Conservation (phyloP, 2,888 invertebrate species). For the Mimumesa dahlbomi region DNA sequence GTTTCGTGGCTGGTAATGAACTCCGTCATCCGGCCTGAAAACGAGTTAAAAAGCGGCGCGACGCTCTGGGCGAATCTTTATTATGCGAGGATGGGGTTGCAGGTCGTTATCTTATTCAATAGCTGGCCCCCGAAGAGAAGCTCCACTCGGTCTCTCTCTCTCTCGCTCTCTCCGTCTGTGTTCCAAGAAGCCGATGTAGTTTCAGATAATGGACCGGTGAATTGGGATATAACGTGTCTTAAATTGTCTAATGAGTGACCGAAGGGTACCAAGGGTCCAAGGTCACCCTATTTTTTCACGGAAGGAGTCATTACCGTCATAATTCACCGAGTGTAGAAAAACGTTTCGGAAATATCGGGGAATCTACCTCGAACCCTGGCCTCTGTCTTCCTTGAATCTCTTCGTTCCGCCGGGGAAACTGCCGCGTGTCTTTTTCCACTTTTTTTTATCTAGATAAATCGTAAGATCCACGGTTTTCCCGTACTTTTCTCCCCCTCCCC, state of each 20-base stretch:
- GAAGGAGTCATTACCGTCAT: constrained; percentile 51
- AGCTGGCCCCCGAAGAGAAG: constrained; percentile 58
- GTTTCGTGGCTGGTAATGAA: constrained; percentile 45
- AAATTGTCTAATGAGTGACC: constrained; percentile 79
- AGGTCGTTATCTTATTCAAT: constrained; percentile 72
- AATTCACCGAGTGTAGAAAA: constrained; percentile 28
- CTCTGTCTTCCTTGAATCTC: not conserved
- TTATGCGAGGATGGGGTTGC: constrained; percentile 69
- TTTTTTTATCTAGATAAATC: not conserved
- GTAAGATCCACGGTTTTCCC: not conserved
- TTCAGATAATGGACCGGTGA: constrained; percentile 73
- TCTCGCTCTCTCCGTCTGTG: too few species aligned
- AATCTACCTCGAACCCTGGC: not conserved
- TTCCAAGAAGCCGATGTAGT: constrained; percentile 75
- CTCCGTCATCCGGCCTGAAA: constrained; percentile 48
- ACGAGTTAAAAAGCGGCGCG: constrained; percentile 56
- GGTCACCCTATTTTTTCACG: constrained; percentile 68
- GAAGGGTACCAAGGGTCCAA: constrained; percentile 69
- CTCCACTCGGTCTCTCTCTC: too few species aligned
- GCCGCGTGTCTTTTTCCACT: not conserved
- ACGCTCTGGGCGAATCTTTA: constrained; percentile 67
- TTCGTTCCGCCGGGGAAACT: too few species aligned
- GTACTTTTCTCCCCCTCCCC: not conserved
- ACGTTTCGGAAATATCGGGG: not conserved
- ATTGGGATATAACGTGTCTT: constrained; percentile 78